A percentile compares a stretch with the other conserved stretches of the same genome.
Conservation (phyloP, 2,888 invertebrate species). For the Gastrophysa polygoni region DNA sequence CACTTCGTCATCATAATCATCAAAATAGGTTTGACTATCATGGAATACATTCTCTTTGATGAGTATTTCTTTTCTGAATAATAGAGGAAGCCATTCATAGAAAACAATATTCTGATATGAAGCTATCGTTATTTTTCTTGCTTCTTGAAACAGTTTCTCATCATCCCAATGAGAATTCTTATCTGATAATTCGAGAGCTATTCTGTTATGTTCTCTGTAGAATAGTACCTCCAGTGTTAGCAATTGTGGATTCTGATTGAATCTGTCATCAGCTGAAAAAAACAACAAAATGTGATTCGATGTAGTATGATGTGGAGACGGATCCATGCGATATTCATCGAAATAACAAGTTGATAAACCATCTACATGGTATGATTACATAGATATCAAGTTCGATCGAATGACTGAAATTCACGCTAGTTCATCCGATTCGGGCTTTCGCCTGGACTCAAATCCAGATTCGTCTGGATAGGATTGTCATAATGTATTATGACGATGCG, state of each 20-base stretch:
- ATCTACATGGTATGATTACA: no score
- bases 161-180: conserved; percentile 61
- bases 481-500: no score
- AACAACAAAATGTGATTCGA: conserved; percentile 6
- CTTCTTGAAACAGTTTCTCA: conserved; percentile 58
- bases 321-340: no score
- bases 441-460: no score
- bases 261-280: conserved; percentile 52
- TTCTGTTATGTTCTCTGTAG: conserved; percentile 58
- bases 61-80: conserved; percentile 18
- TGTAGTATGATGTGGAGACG: not conserved
- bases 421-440: no score
- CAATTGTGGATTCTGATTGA: conserved; percentile 56
- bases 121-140: conserved; percentile 55
- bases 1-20: conserved; percentile 37
- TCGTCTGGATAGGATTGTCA: no score
- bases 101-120: conserved; percentile 71
- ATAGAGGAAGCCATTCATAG: conserved; percentile 70
- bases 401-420: no score
- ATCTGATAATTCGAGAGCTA: conserved; percentile 51
- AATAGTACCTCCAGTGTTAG: conserved; percentile 57
- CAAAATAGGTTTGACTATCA: conserved; percentile 21
- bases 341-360: not conserved
- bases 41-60: conserved; percentile 17
- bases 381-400: no score